Evolutionary conservation across 2,888 invertebrate species (phyloP).

Genomic region (Rhogogaster chlorosoma): DNA sequence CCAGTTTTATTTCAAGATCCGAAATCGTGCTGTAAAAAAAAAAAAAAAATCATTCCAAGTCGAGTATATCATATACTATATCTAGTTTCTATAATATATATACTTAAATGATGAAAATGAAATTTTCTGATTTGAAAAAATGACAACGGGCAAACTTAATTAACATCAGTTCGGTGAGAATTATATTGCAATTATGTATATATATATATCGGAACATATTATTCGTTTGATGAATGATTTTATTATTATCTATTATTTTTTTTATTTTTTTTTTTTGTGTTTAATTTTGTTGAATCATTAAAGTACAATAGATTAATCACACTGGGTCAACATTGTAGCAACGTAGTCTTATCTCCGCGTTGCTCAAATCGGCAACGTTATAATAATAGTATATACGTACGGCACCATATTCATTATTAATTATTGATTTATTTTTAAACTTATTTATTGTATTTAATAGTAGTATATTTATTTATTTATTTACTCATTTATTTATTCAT

Average conservation of each 20-base stretch:
- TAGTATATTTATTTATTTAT: not conserved
- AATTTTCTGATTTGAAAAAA: not conserved
- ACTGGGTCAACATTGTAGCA: slow-evolving; percentile 62
- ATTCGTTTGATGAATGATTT: not conserved
- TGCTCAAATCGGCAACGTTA: slow-evolving; percentile 8
- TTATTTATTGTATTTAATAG: slow-evolving; percentile 39
- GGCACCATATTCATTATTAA: slow-evolving; percentile 37
- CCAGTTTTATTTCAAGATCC: not conserved
- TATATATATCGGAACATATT: not conserved
- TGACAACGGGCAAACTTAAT: not conserved
- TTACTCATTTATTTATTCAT: not conserved
- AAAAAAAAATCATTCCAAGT: not conserved
- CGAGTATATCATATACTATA: not conserved
- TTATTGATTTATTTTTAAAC: slow-evolving; percentile 24
- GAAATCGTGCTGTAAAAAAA: not conserved
- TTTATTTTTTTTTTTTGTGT: not conserved
- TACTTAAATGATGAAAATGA: not conserved
- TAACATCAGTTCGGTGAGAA: slow-evolving; percentile 4
- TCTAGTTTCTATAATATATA: not conserved
- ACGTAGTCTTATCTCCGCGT: slow-evolving; percentile 57
- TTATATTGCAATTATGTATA: not conserved
- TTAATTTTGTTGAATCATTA: not conserved
- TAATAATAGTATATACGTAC: not conserved
- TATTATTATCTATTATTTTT: not conserved
- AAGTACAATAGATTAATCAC: slow-evolving; percentile 62